These are phyloP conservation scores for Atherix ibis DNA, from an alignment of 2,888 invertebrate species.

Conservation along the genomic window DNA sequence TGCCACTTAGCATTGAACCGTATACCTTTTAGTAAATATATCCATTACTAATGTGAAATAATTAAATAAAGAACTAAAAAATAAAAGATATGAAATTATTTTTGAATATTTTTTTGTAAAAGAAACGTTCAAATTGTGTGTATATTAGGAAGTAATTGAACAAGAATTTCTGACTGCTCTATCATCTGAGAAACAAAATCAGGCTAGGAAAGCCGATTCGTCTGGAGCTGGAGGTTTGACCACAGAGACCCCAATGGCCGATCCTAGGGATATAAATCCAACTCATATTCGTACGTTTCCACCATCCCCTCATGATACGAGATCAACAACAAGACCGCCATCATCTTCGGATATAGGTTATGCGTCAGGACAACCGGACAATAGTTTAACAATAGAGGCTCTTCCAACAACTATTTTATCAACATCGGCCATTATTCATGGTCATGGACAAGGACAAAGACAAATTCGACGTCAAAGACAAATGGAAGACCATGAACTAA, in stretches of 20 bases:
- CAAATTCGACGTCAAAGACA: no score
- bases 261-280: neutral
- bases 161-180: constrained; percentile 32
- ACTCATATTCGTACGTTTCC: constrained; percentile 6
- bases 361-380: neutral
- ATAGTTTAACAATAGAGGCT: neutral
- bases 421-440: neutral
- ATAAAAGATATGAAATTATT: no score
- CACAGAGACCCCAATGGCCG: neutral
- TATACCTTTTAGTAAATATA: no score
- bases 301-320: constrained; percentile 8
- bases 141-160: constrained; percentile 30
- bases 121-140: no score
- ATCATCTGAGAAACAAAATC: constrained; percentile 28
- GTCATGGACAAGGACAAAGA: no score
- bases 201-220: constrained; percentile 14
- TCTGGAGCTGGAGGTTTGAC: neutral
- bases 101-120: no score
- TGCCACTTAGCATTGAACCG: no score
- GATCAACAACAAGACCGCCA: constrained; percentile 5
- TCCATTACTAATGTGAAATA: no score
- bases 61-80: no score
- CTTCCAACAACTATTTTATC: neutral
- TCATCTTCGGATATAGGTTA: neutral
- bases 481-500: neutral